A percentile compares a stretch with the other conserved stretches of the same genome.
phyloP scores from a whole-genome alignment of 64 coral and sea anemone species.

The Catalaphyllia jardinei region DNA sequence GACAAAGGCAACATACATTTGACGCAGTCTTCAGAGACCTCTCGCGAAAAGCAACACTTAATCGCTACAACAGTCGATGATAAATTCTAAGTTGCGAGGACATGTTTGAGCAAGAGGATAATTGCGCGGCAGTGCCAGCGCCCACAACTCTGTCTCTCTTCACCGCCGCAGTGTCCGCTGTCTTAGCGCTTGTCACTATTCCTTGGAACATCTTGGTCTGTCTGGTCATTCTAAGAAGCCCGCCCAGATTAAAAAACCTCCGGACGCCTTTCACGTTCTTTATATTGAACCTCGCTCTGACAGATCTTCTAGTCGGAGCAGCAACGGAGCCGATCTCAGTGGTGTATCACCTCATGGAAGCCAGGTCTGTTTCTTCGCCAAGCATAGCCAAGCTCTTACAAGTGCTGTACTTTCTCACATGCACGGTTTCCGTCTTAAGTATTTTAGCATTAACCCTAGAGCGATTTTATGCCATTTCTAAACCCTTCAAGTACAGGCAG shows the following conservation, averaged over 20 bases:
- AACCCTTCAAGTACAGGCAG: conserved; percentile 65
- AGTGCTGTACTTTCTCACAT: conserved; percentile 61
- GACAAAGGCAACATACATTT: background rate
- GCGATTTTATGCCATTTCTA: conserved; percentile 71
- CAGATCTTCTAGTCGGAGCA: conserved; percentile 64
- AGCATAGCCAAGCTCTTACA: conserved; percentile 46
- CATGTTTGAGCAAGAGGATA: conserved; percentile 4
- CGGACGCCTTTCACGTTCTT: conserved; percentile 72
- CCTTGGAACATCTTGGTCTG: conserved; percentile 70
- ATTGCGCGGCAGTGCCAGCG: background rate
- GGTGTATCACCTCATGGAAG: conserved; percentile 53
- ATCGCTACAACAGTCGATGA: background rate
- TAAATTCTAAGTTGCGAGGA: background rate
- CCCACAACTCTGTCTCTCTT: background rate
- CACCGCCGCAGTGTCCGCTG: background rate
- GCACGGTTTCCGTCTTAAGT: conserved; percentile 74
- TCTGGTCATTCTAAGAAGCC: conserved; percentile 46
- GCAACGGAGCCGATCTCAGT: conserved; percentile 56
- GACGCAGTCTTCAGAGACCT: background rate
- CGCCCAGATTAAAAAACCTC: conserved; percentile 38
- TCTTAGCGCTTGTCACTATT: conserved; percentile 63
- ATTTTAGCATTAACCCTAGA: conserved; percentile 71
- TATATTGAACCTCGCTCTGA: conserved; percentile 64
- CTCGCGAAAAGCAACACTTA: background rate
- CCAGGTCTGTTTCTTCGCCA: conserved; percentile 17